Evolutionary conservation across 2,113 vertebrate genomes (phyloP), one percentile per base, ranked within the genome.

Genomic region (Sylvia atricapilla): DNA sequence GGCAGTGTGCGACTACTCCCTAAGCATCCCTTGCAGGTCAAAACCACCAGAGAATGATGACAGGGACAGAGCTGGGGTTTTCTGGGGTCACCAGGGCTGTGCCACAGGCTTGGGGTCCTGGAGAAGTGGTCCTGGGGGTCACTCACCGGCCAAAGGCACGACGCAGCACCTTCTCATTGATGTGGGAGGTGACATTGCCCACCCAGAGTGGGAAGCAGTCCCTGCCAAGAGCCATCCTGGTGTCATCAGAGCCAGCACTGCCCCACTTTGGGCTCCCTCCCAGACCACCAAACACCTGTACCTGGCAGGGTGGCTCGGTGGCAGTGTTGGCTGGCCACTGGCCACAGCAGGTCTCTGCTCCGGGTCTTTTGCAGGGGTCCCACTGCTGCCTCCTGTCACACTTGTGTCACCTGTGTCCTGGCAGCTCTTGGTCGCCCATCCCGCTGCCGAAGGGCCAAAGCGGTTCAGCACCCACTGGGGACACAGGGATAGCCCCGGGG

Each of bases 121-220:
- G 1, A 41, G 8, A 2, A 8, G 7, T 0, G 1, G 28, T 3
- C 20, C n/a, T 39, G 52, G 46, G 5, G 21, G 7, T 60, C 33
- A 18, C 20, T 96, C 87, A 97, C 97, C 25, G 76, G 62, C 91
- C 25, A 30, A 97, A 97, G 67, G 44, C 47, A 24, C 4, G 2
- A 15, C 25, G 83, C 66, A 97, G 85, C 43, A 79, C 37, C 15
- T 49, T 56, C 83, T 90, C 55, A 4, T 10, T 90, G 91, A 96
- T 64, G 5, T 10, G 24, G 14, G 93, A 6, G 7, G 87, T 82
- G 82, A 96, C 0, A 8, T 95, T 96, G 17, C 97, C 97, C 66
- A 97, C 97, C 97, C 97, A 97, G 41, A 97, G 89, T 0, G 97
- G 81, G 19, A 82, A 97, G 73, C 95, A 93, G 46, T 76, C 95